These are phyloP conservation scores for Cygnus buccinator DNA, from an alignment of 2,113 vertebrate genomes.

Conservation along the genomic window DNA sequence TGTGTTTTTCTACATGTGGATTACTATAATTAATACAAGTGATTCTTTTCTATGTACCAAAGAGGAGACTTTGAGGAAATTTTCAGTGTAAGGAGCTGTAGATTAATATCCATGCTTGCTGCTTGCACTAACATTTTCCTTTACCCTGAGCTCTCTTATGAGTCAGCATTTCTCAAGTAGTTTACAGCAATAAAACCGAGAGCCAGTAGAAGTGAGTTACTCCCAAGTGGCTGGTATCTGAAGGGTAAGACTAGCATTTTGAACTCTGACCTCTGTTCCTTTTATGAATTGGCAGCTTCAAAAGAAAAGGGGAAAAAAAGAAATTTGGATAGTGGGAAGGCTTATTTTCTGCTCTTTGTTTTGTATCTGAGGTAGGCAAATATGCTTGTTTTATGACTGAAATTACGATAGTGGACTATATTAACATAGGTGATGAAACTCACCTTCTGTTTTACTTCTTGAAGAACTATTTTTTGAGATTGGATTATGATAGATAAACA, in stretches of 20 bases:
- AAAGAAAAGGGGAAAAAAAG: background rate
- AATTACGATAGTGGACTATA: background rate
- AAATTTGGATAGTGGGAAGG: background rate
- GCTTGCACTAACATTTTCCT: background rate
- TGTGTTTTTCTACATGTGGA: background rate
- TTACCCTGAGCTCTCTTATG: background rate
- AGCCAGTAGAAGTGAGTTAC: background rate
- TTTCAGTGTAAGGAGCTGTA: background rate
- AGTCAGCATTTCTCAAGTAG: background rate
- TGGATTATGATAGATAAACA: background rate
- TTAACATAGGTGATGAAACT: background rate
- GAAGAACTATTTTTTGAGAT: background rate
- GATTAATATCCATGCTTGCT: background rate
- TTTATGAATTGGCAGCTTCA: conserved; percentile 33
- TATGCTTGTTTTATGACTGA: background rate
- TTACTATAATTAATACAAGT: background rate
- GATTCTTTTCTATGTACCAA: background rate
- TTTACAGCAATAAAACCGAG: conserved; percentile 32
- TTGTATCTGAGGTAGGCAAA: background rate
- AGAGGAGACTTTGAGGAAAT: background rate
- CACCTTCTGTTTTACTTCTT: background rate
- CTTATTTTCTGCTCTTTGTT: background rate
- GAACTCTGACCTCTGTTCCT: conserved; percentile 44
- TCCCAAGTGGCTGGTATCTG: conserved; percentile 34
- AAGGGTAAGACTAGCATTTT: conserved; percentile 30